Conservation (phyloP, 2,113 vertebrate genomes). For the Petroica traversi region DNA sequence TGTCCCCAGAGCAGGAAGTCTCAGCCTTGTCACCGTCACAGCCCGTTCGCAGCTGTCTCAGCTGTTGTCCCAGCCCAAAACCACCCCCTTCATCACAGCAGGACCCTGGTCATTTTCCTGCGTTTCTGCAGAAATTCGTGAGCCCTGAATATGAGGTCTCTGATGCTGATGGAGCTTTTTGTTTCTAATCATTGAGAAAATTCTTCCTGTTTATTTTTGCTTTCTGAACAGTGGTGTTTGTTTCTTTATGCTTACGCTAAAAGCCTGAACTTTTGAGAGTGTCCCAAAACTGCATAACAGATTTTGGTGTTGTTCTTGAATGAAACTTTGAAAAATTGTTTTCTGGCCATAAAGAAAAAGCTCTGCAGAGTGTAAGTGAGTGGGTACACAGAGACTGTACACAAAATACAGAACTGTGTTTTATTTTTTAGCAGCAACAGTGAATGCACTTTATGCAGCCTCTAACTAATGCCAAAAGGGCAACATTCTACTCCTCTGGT, state of each 20-base stretch:
- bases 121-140: neutral
- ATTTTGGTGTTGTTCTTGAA: neutral
- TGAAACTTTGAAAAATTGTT: neutral
- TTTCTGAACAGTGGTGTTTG: neutral
- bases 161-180: neutral
- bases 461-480: neutral
- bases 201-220: neutral
- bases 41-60: neutral
- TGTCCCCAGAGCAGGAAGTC: neutral
- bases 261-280: neutral
- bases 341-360: neutral
- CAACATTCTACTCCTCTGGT: neutral
- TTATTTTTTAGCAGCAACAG: neutral
- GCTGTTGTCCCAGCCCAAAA: neutral
- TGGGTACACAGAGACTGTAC: neutral
- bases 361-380: neutral
- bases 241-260: neutral
- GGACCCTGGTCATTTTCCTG: neutral
- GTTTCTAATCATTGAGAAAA: neutral
- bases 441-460: neutral
- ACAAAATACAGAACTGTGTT: neutral
- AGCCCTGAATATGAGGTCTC: neutral
- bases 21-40: rapidly evolving
- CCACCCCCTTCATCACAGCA: neutral
- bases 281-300: neutral